Percentiles rank a stretch among this genome's conserved stretches.
Evolutionary conservation across 2,797 vertebrate species (phyloP).

Genomic region (Peromyscus aztecus): DNA sequence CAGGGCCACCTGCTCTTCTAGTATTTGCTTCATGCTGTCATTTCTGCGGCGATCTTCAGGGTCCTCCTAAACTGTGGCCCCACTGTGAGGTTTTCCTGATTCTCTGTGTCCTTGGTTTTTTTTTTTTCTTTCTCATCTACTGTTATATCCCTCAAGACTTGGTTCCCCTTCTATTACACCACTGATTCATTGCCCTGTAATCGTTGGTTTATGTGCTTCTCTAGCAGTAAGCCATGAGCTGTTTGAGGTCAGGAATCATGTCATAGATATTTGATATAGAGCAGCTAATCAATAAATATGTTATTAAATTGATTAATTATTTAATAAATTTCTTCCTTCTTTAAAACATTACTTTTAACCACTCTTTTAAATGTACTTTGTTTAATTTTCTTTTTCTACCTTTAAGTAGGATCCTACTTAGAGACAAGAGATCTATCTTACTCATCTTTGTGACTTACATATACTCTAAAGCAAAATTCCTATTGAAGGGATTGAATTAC

Average conservation of each 20-base stretch:
- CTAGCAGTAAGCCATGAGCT: neutral
- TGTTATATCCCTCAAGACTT: neutral
- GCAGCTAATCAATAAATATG: neutral
- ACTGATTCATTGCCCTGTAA: neutral
- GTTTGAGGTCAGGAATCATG: neutral
- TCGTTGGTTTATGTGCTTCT: neutral
- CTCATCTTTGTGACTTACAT: constrained; percentile 46
- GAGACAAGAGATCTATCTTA: constrained; percentile 8
- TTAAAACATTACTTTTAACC: constrained; percentile 18
- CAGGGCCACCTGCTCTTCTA: neutral
- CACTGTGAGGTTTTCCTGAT: neutral
- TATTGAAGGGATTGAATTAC: constrained; percentile 44
- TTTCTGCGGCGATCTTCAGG: neutral
- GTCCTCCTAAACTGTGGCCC: neutral
- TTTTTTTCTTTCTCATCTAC: neutral
- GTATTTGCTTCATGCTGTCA: neutral
- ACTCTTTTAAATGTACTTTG: neutral
- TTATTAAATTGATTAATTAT: neutral
- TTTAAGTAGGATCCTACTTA: neutral
- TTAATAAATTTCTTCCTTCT: neutral
- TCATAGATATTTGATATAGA: neutral
- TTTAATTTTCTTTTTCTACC: constrained; percentile 18
- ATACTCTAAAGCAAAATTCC: constrained; percentile 62
- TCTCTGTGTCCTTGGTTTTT: neutral
- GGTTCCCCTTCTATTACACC: neutral